These are phyloP conservation scores for Eufriesea mexicana DNA, from an alignment of 1,140 invertebrate genomes.

Conservation along the genomic window DNA sequence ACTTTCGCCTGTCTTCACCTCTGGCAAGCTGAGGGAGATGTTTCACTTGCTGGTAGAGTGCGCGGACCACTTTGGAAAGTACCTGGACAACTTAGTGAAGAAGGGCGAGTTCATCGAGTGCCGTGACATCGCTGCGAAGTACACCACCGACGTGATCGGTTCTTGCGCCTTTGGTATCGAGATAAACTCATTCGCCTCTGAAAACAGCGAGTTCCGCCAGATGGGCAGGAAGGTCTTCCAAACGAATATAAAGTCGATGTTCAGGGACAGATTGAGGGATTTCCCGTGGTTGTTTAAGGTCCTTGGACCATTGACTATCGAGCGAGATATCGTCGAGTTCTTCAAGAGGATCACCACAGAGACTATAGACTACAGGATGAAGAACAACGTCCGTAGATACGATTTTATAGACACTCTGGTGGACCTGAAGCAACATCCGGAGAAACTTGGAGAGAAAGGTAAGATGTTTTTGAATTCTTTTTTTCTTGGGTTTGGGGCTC, in stretches of 20 bases:
- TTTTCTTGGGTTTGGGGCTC: too few species aligned
- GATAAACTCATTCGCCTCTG: constrained; percentile 79
- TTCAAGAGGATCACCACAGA: constrained; percentile 79
- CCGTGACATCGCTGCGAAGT: constrained; percentile 80
- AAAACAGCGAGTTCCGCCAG: constrained; percentile 79
- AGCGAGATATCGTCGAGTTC: constrained; percentile 78
- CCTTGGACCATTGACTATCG: constrained; percentile 56
- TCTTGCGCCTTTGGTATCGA: constrained; percentile 84
- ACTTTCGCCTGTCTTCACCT: constrained; percentile 52
- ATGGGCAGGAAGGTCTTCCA: constrained; percentile 70
- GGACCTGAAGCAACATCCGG: constrained; percentile 81
- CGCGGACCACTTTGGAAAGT: constrained; percentile 73
- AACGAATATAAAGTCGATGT: neutral
- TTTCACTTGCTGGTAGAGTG: constrained; percentile 75
- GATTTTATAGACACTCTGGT: constrained; percentile 84
- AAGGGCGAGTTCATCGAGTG: constrained; percentile 78
- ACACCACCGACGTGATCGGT: constrained; percentile 83
- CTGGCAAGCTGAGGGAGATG: constrained; percentile 61
- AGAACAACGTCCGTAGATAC: constrained; percentile 79
- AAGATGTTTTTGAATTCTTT: neutral
- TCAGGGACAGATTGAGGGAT: constrained; percentile 63
- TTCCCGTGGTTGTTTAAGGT: constrained; percentile 61
- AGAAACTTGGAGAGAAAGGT: constrained; percentile 56
- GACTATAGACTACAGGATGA: constrained; percentile 80
- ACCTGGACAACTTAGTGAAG: constrained; percentile 49